Base-by-base conservation (phyloP, 2,113 vertebrate genomes). In the Enhydra lutris region DNA sequence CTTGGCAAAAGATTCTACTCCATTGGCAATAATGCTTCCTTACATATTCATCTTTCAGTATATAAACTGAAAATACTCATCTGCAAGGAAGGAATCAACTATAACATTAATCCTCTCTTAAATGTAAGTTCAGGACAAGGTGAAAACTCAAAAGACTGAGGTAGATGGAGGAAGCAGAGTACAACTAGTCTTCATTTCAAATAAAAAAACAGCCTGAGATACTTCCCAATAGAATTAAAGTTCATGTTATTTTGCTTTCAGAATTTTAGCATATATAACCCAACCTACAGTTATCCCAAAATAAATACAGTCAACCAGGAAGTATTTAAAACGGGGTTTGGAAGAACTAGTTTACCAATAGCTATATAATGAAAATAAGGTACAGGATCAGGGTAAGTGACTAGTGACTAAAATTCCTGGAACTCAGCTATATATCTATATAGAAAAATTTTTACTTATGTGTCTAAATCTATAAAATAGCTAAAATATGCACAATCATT, bases 231-330 rank as follows among this genome's bases (percentile, higher is more conserved):
- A 80, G 47, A 73, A 79, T 55, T 94, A 82, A 94, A 89, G 42
- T 84, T 89, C 20, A 82, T 36, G 9, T 47, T 91, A 59, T 59
- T 94, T 87, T 95, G 42, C 78, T 92, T 93, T 91, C 86, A 96
- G 18, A 78, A 91, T 90, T 86, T 90, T 93, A 69, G 67, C 61
- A 82, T 57, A 52, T 55, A 94, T 63, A 94, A 92, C 24, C 47
- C 87, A 92, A 89, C 7, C 18, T 90, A 24, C 6, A 63, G 8
- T 29, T 47, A 21, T 11, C 59, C 45, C 74, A 76, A 93, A 95
- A 97, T 86, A 96, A 91, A 52, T 15, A 79, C 3, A 61, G 39
- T 45, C 71, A 97, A 85, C 12, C 89, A 6, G 55, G 23, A 26
- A n/a, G 34, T 65, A 90, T 23, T 94, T 52, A 80, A 95, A 96